Percentiles rank a stretch among this genome's conserved stretches.
phyloP scores from a whole-genome alignment of 2,113 vertebrate species.

The Crotalus horridus region DNA sequence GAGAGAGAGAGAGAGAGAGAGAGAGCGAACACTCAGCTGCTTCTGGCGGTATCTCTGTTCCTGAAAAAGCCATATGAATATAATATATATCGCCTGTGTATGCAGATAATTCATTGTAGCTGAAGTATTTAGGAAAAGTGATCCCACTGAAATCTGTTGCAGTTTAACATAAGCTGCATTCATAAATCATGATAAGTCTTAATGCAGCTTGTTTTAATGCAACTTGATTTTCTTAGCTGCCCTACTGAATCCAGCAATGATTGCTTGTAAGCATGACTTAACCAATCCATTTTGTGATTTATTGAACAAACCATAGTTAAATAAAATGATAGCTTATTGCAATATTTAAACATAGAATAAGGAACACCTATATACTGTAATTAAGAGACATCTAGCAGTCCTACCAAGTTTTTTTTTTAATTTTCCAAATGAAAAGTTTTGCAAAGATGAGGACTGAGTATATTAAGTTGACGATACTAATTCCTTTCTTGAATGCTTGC shows the following conservation, averaged over 20 bases:
- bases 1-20: too few relatives aligned
- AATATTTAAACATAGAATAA: not conserved
- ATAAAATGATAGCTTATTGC: not conserved
- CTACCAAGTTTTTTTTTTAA: not conserved
- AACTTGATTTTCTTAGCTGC: not conserved
- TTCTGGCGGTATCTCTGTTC: not conserved
- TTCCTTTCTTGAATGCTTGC: accelerated
- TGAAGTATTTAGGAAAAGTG: not conserved
- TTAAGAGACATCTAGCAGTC: not conserved
- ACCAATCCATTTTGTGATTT: not conserved
- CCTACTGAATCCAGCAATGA: not conserved
- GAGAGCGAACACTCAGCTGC: not conserved
- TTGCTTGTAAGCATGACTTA: not conserved
- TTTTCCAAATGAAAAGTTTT: not conserved
- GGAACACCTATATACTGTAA: not conserved
- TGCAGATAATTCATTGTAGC: not conserved
- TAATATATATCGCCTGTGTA: not conserved
- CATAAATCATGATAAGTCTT: not conserved
- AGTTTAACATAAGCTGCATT: not conserved
- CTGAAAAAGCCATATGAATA: not conserved
- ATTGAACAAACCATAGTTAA: not conserved
- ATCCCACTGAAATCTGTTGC: not conserved
- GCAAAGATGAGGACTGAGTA: not conserved
- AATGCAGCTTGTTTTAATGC: not conserved
- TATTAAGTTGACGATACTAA: not conserved